Conservation (phyloP, 2,888 invertebrate genomes). For the Gymnosoma rotundatum region DNA sequence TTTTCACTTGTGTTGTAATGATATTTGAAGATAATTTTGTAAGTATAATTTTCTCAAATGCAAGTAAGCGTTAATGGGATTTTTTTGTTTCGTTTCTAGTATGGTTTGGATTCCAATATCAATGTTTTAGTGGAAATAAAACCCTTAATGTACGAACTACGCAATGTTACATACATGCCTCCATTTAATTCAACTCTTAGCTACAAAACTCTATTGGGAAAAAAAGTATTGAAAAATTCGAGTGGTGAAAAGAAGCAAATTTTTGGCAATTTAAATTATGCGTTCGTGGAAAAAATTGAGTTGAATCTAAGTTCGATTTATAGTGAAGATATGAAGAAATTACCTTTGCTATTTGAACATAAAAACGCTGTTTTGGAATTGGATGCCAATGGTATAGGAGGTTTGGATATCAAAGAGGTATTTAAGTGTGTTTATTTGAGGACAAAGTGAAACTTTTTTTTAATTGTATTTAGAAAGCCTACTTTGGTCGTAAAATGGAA, state of each 20-base stretch:
- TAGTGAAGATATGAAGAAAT: slow-evolving; percentile 66
- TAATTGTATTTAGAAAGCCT: slow-evolving; percentile 73
- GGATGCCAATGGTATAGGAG: slow-evolving; percentile 76
- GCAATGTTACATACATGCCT: slow-evolving; percentile 78
- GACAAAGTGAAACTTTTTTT: not conserved
- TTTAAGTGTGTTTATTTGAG: not conserved
- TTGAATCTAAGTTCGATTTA: slow-evolving; percentile 75
- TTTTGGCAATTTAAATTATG: slow-evolving; percentile 77
- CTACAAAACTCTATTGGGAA: slow-evolving; percentile 78
- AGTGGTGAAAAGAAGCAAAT: slow-evolving; percentile 76
- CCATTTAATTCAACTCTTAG: slow-evolving; percentile 78
- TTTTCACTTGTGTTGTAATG: slow-evolving; percentile 78
- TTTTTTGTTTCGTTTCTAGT: slow-evolving; percentile 71
- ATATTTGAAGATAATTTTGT: slow-evolving; percentile 80
- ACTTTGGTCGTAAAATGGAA: slow-evolving; percentile 78
- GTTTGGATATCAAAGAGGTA: slow-evolving; percentile 76
- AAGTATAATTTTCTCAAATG: slow-evolving; percentile 69
- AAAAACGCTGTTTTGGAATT: slow-evolving; percentile 76
- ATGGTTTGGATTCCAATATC: slow-evolving; percentile 77
- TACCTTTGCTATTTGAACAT: slow-evolving; percentile 78
- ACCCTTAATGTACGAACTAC: slow-evolving; percentile 77
- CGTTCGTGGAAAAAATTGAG: slow-evolving; percentile 77
- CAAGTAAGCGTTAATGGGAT: not conserved
- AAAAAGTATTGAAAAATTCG: slow-evolving; percentile 75
- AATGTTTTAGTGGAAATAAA: slow-evolving; percentile 79